Percentiles rank a stretch among this genome's conserved stretches.
Evolutionary conservation across 2,797 vertebrate species (phyloP).

Genomic region (Anguilla marmorata): DNA sequence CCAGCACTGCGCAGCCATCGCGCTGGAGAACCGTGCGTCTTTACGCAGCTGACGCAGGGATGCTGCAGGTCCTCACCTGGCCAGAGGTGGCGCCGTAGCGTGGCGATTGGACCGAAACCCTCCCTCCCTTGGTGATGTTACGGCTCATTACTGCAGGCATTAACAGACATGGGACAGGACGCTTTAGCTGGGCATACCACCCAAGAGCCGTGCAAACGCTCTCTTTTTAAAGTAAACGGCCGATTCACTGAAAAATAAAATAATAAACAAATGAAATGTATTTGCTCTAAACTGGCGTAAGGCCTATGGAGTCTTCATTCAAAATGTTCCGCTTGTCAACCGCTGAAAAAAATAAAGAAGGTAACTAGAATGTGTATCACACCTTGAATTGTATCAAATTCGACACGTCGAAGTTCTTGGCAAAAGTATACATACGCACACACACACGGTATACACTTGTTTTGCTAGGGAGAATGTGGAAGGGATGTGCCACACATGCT

Average conservation of each 20-base stretch:
- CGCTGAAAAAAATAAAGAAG: neutral
- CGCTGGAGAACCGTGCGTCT: neutral
- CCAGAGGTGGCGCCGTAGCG: neutral
- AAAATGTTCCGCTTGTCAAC: neutral
- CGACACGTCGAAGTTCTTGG: neutral
- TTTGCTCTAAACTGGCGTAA: neutral
- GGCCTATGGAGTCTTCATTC: neutral
- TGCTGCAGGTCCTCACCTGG: neutral
- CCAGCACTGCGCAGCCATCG: neutral
- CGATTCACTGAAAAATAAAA: neutral
- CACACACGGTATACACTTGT: neutral
- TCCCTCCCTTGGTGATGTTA: neutral
- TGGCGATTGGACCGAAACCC: neutral
- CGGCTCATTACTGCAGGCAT: neutral
- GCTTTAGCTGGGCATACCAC: neutral
- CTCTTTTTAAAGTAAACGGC: neutral
- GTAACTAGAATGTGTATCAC: neutral
- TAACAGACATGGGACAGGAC: neutral
- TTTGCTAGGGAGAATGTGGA: neutral
- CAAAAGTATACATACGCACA: neutral
- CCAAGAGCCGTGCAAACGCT: neutral
- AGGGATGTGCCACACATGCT: neutral
- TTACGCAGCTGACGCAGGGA: neutral
- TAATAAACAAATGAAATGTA: neutral
- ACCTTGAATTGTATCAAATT: neutral